These are phyloP conservation scores for Clarias fuscus DNA, from an alignment of 2,797 vertebrate species.

Conservation along the genomic window DNA sequence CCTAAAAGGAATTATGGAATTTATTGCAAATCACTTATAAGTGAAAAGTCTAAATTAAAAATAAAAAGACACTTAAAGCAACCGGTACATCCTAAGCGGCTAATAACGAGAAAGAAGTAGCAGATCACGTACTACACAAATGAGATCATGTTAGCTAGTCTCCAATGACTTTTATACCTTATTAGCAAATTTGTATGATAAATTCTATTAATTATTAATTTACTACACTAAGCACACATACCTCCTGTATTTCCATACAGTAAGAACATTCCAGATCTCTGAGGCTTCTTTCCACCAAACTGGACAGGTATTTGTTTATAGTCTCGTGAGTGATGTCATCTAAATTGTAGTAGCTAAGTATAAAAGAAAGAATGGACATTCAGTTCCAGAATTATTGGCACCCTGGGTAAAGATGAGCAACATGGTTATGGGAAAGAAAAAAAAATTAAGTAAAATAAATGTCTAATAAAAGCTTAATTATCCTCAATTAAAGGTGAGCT, in stretches of 20 bases:
- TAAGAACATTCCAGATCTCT: constrained; percentile 89
- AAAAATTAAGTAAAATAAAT: not conserved
- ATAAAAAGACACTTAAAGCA: not conserved
- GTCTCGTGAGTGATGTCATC: constrained; percentile 88
- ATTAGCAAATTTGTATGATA: not conserved
- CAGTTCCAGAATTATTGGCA: not conserved
- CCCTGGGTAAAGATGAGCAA: not conserved
- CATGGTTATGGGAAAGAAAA: not conserved
- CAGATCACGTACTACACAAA: constrained; percentile 17
- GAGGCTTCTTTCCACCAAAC: constrained; percentile 87
- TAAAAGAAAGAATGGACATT: constrained; percentile 32
- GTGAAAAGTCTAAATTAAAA: not conserved
- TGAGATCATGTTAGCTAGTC: constrained; percentile 8
- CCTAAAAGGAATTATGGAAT: not conserved
- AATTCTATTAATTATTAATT: constrained; percentile 13
- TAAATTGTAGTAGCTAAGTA: constrained; percentile 88
- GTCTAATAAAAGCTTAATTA: not conserved
- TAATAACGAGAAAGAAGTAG: not conserved
- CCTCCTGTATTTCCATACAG: constrained; percentile 93
- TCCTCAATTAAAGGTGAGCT: not conserved
- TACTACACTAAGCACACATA: constrained; percentile 59
- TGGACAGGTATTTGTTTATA: constrained; percentile 91
- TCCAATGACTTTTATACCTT: not conserved
- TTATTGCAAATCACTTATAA: not conserved
- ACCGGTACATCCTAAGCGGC: not conserved